Evolutionary conservation across 2,113 vertebrate genomes (phyloP), one percentile per base, ranked within the genome.

Genomic region (Heloderma charlesbogerti): DNA sequence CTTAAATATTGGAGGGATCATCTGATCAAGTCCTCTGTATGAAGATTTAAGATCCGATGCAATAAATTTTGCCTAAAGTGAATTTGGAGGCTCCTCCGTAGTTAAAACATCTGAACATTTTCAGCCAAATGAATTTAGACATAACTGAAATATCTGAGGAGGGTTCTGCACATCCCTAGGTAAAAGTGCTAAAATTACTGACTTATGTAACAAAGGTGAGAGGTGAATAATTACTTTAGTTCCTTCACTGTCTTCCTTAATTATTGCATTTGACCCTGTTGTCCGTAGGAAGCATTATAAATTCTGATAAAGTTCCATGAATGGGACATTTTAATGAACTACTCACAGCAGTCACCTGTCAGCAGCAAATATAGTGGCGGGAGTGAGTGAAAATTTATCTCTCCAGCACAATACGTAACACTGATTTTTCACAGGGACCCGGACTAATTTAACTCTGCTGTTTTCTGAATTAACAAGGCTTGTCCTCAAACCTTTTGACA

Each of bases 311-410:
- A 98, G 95, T 97, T 97, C 95, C 94, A 90, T 92, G 95, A 96
- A 95, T 84, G 94, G 95, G 97, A 97, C 97, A 94, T 96, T 97
- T 98, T 97, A 98, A 98, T 97, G 97, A 98, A 96, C 95, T 94
- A 88, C 74, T 91, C 98, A 95, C 97, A 97, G 97, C 95, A 92
- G 97, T 96, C 94, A 94, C 93, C 96, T 96, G 96, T 97, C 97
- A 96, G 92, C 94, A 93, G 92, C 91, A 91, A 80, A 96, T 90
- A 92, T 96, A 92, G 89, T 87, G 29, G 92, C 91, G 84, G 90
- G 87, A 91, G 91, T 18, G 29, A 94, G 93, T 89, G 95, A 95
- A 97, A 97, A 98, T 97, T 97, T 97, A 97, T 98, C 95, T 97
- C 94, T 27, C 86, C 60, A 90, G 94, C 96, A 97, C 96, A 96